Evolutionary conservation across 2,113 vertebrate species (phyloP), one percentile per base, ranked within the genome.

Genomic region (Candoia aspera): DNA sequence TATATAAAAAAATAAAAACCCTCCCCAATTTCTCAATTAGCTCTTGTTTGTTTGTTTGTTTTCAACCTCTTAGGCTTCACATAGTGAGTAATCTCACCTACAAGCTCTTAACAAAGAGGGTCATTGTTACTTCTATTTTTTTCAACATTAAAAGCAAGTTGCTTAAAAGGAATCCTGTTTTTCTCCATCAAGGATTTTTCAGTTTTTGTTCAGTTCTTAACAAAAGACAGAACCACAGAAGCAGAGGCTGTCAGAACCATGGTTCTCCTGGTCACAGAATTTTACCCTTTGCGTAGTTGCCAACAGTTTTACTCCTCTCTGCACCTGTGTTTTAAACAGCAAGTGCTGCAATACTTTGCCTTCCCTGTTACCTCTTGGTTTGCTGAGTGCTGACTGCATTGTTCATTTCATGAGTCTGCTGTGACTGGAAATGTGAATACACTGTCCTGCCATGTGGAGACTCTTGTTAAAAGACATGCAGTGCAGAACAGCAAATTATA

Each of bases 41-140:
- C 55, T 91, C 37, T 90, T 94, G 89, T 85, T 46, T 89, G 86
- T 85, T 46, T 89, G 86, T 54, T 64, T 91, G 23, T 42, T 96
- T 90, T 92, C 83, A 87, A 12, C 17, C 90, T 8, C 49, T 55
- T 12, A 23, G 9, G 26, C 3, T 9, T 79, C 0, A 6, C 11
- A 89, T 73, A 17, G 37, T 91, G 29, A 54, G 21, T 55, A 46
- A 55, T 87, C 60, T 2, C 55, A 60, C 58, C 42, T 9, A 88
- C 49, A 49, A 5, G 49, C 49, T 49, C 49, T 79, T 79, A 42
- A 79, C 73, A 79, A 79, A 79, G 1, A 21, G 33, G 73, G 19
- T 17, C n/a, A 49, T 9, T 17, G 13, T 85, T 89, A 23, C 21
- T 37, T n/a, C 87, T 92, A 53, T 0, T 11, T 79, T 4, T n/a